Evolutionary conservation across 2,797 vertebrate genomes (phyloP).

Genomic region (Melanotaenia parkinsoni): DNA sequence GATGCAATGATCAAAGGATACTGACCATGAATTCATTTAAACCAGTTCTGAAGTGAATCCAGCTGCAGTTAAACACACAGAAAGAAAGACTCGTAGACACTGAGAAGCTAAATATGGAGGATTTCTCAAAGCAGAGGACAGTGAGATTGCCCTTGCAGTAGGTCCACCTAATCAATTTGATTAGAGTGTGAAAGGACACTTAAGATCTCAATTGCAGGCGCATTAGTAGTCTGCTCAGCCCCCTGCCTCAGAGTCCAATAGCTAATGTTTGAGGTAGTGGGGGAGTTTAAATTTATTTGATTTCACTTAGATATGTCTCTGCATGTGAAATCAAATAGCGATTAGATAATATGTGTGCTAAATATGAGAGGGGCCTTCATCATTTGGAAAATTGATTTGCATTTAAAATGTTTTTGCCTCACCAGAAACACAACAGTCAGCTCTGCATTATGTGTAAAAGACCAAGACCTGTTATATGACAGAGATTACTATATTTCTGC

Average conservation of each 20-base stretch:
- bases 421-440: conserved; percentile 40
- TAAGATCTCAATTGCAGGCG: conserved; percentile 78
- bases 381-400: conserved; percentile 72
- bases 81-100: conserved; percentile 25
- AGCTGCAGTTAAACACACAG: conserved; percentile 35
- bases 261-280: conserved; percentile 70
- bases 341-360: conserved; percentile 72
- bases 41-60: conserved; percentile 47
- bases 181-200: conserved; percentile 83
- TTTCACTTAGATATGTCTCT: conserved; percentile 81
- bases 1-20: conserved; percentile 30
- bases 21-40: conserved; percentile 36
- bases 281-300: conserved; percentile 77
- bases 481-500: conserved; percentile 41
- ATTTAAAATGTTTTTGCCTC: conserved; percentile 59
- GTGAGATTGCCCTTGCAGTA: conserved; percentile 72
- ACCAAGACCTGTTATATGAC: conserved; percentile 26
- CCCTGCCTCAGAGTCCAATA: conserved; percentile 60
- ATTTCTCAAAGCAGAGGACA: conserved; percentile 66
- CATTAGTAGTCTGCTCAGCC: conserved; percentile 74
- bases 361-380: conserved; percentile 66
- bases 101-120: conserved; percentile 51
- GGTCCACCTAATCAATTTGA: conserved; percentile 81
- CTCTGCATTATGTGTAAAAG: conserved; percentile 27
- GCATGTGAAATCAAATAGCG: conserved; percentile 76